Conservation (phyloP, 2,888 invertebrate species). For the Trichopoda pennipes region DNA sequence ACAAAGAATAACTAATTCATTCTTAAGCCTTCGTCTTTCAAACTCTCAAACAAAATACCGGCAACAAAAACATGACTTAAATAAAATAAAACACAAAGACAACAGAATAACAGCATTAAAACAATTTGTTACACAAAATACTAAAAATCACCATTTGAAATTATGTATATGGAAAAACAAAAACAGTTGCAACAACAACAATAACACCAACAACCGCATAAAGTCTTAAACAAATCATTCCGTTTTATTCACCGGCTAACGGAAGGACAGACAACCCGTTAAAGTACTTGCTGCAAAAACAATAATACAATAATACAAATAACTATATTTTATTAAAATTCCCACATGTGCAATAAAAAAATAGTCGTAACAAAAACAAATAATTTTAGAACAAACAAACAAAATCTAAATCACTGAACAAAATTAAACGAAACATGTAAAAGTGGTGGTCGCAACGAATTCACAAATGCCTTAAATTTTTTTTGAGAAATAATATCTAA, state of each 20-base stretch:
- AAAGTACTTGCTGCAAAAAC: conserved; percentile 22
- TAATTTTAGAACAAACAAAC: conserved; percentile 15
- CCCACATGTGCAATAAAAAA: conserved; percentile 56
- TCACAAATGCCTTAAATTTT: no score
- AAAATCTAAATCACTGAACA: neutral
- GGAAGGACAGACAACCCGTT: neutral
- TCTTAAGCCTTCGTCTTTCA: conserved; percentile 61
- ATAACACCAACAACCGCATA: neutral
- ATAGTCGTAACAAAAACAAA: conserved; percentile 1
- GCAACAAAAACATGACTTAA: conserved; percentile 15
- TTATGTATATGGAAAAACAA: conserved; percentile 9
- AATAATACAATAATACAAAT: conserved; percentile 31
- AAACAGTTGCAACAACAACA: conserved; percentile 6
- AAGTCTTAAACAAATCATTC: conserved; percentile 25
- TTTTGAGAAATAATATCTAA: no score
- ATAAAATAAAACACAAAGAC: conserved; percentile 34
- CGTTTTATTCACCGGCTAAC: conserved; percentile 7
- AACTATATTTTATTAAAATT: conserved; percentile 56
- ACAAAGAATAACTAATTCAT: conserved; percentile 53
- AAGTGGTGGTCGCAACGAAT: neutral
- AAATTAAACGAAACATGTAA: neutral
- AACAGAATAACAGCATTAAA: conserved; percentile 41
- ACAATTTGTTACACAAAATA: conserved; percentile 66
- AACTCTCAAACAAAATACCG: conserved; percentile 49
- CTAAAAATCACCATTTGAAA: conserved; percentile 65